phyloP scores from a whole-genome alignment of 2,888 invertebrate species.

The Plebejus argus region DNA sequence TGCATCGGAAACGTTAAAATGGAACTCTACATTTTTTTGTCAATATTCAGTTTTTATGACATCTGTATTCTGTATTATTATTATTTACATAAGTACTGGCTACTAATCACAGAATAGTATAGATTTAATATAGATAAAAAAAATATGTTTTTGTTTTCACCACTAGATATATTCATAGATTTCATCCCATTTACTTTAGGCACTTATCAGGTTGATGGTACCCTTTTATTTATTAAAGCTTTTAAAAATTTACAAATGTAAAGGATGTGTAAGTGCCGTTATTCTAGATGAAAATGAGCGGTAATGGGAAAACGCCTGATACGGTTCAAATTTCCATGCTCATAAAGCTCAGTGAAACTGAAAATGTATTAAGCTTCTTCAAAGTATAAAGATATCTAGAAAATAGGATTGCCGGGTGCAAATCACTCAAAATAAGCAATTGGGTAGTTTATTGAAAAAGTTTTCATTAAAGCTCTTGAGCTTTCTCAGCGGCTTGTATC shows the following conservation, averaged over 20 bases:
- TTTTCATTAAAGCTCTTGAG: not conserved
- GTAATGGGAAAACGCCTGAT: not conserved
- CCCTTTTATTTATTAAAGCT: constrained; percentile 9
- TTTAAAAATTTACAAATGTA: not conserved
- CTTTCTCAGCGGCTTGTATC: too few relatives aligned
- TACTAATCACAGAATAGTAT: too few relatives aligned
- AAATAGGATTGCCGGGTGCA: not conserved
- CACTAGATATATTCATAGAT: not conserved
- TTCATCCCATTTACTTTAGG: not conserved
- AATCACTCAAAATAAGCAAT: not conserved
- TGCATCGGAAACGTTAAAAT: too few relatives aligned
- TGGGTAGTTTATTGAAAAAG: not conserved
- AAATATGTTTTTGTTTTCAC: not conserved
- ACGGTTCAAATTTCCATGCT: not conserved
- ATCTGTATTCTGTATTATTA: too few relatives aligned
- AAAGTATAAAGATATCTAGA: not conserved
- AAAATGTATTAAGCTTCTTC: not conserved
- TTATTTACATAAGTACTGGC: too few relatives aligned
- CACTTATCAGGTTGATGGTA: not conserved
- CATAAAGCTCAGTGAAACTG: not conserved
- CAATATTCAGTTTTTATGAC: too few relatives aligned
- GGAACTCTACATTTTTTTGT: too few relatives aligned
- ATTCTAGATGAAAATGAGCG: not conserved
- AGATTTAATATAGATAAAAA: too few relatives aligned
- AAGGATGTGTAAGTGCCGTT: not conserved